Percentiles rank a stretch among this genome's conserved stretches.
These are phyloP conservation scores for Pocillopora meandrina DNA, from an alignment of 92 coral and sea anemone species.

Conservation along the genomic window DNA sequence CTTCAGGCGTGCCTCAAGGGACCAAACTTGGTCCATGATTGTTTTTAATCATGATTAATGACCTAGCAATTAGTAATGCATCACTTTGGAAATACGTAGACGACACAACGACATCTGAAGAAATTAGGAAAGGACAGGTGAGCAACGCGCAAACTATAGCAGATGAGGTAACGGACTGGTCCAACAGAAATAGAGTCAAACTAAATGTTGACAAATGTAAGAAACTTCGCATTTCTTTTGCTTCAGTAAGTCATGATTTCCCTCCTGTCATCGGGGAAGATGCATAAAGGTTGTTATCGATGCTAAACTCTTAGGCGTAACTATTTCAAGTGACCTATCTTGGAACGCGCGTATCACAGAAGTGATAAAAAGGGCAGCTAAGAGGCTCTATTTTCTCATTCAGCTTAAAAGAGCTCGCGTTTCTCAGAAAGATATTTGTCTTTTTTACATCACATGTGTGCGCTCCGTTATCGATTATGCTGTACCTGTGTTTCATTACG, in stretches of 20 bases:
- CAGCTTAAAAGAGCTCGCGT: too few species aligned
- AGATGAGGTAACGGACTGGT: background rate
- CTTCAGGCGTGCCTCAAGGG: too few species aligned
- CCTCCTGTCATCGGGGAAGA: background rate
- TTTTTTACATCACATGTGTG: too few species aligned
- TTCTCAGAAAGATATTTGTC: too few species aligned
- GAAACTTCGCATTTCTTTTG: background rate
- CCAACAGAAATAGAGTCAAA: background rate
- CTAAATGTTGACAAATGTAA: background rate
- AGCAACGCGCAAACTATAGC: background rate
- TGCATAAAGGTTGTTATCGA: background rate
- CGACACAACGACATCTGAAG: constrained; percentile 30
- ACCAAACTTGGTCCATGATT: background rate
- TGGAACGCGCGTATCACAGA: too few species aligned
- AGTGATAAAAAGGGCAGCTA: too few species aligned
- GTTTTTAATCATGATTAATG: constrained; percentile 24
- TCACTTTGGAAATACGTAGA: constrained; percentile 29
- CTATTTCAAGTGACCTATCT: too few species aligned
- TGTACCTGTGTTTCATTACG: too few species aligned
- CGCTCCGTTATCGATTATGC: too few species aligned
- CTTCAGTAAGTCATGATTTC: background rate
- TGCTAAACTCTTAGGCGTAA: background rate
- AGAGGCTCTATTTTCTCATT: too few species aligned
- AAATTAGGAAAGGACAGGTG: background rate
- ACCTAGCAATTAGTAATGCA: constrained; percentile 22